Conservation (phyloP, 2,888 invertebrate species). For the Nudaria mundana region DNA sequence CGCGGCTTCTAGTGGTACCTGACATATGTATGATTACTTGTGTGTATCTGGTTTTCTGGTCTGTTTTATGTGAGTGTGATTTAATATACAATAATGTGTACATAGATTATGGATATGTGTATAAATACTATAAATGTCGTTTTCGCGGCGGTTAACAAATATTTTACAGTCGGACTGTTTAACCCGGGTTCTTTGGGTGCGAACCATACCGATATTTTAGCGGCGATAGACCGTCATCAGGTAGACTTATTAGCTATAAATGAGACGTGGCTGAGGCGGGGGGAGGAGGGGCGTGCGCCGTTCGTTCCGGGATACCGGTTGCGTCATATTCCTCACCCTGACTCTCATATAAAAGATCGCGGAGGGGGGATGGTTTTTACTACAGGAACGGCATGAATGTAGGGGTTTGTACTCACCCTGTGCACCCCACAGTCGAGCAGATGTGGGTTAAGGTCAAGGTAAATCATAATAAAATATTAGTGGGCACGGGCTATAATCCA, state of each 20-base stretch:
- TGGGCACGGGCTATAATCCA: not conserved
- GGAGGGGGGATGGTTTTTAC: not conserved
- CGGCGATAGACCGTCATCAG: not conserved
- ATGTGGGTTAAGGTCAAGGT: not conserved
- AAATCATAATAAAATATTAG: not conserved
- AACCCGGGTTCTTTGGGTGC: not conserved
- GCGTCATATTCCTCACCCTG: not conserved
- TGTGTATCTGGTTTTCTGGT: too few relatives aligned
- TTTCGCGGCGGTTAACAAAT: too few relatives aligned
- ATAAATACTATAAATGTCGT: too few relatives aligned
- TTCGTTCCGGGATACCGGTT: not conserved
- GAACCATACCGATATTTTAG: not conserved
- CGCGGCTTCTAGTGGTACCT: too few relatives aligned
- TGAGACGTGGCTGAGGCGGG: not conserved
- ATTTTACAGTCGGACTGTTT: not conserved
- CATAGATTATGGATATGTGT: too few relatives aligned
- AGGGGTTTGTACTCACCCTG: not conserved
- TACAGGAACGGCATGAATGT: not conserved
- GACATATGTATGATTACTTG: too few relatives aligned
- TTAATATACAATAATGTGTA: too few relatives aligned
- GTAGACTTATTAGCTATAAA: not conserved
- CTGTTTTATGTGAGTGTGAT: too few relatives aligned
- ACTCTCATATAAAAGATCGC: too few relatives aligned
- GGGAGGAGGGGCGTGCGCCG: not conserved
- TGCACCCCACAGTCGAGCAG: not conserved